Base-by-base conservation (phyloP, 2,888 invertebrate species). In the Cylindroiulus punctatus region DNA sequence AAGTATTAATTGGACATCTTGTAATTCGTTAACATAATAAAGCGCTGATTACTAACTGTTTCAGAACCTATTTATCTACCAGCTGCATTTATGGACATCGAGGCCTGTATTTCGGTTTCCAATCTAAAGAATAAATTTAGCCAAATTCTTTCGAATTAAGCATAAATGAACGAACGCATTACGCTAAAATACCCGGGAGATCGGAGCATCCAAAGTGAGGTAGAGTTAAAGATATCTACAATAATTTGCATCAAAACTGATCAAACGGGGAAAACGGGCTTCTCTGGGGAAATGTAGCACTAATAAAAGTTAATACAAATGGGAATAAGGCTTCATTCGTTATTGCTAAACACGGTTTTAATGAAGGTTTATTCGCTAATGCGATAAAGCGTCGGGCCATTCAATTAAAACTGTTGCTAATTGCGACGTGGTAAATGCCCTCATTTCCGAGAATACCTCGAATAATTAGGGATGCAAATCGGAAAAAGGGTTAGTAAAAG, bases 301-400 rank as follows among this genome's bases (percentile, higher is more conserved):
- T 76, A 76, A 76, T 76, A 76, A 76, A 76, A 76, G 14, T 76
- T 76, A 76, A 76, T 76, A 76, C 76, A 30, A 76, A 76, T 76
- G 76, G 76, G 76, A 76, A 76, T 76, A n/a, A n/a, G 76, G 76
- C 76, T 76, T 30, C 76, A 76, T 17, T 76, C 76, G 76, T 26
- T 76, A 76, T 76, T 76, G 30, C 76, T 30, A 76, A 76, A 76
- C 76, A 76, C 30, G 76, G 76, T 76, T 76, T 52, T 76, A 76
- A 76, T 76, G 76, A 76, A 76, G 76, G 76, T 76, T 76, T 76
- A 76, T 30, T 76, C 76, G 76, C 30, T 76, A 76, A 76, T 76
- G 76, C 76, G 76, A 76, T 76, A 76, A 76, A 76, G 26, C 76
- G 76, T 30, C 30, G 32, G 76, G 30, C 30, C 76, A 76, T 76